These are phyloP conservation scores for Bolinopsis microptera DNA, from an alignment of 37 sponge, comb jelly and placozoan genomes.

Conservation along the genomic window DNA sequence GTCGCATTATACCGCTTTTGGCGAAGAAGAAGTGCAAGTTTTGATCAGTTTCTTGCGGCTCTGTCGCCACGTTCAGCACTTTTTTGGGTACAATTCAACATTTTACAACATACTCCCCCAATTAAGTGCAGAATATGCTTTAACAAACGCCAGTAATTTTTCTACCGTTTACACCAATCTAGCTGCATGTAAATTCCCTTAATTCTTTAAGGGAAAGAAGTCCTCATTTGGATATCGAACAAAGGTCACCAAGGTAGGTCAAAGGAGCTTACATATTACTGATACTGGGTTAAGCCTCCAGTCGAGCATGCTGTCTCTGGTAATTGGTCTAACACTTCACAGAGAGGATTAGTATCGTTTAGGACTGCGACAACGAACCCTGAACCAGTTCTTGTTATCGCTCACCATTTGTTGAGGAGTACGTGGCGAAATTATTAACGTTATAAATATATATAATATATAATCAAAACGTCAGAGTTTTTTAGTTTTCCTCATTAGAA, in stretches of 20 bases:
- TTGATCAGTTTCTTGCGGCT: background rate
- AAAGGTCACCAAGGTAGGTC: too few relatives aligned
- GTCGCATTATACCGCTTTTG: background rate
- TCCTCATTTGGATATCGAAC: too few relatives aligned
- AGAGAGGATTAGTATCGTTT: background rate
- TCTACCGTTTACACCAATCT: too few relatives aligned
- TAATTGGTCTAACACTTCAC: background rate
- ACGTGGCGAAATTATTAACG: background rate
- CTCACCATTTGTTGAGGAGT: background rate
- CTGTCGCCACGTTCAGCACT: too few relatives aligned
- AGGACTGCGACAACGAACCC: background rate
- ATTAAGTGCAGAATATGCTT: too few relatives aligned
- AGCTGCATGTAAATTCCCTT: background rate
- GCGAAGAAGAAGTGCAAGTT: background rate
- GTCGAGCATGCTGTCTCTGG: background rate
- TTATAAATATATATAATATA: too few relatives aligned
- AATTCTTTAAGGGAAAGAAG: too few relatives aligned
- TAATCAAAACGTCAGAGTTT: background rate
- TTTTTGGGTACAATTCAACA: too few relatives aligned
- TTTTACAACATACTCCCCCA: too few relatives aligned
- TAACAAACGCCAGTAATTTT: too few relatives aligned
- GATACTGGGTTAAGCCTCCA: too few relatives aligned
- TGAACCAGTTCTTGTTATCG: background rate
- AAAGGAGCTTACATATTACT: too few relatives aligned
- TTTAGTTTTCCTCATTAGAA: background rate